Evolutionary conservation across 2,888 invertebrate genomes (phyloP), one percentile per base, ranked within the genome.

Genomic region (Proisotoma minuta): DNA sequence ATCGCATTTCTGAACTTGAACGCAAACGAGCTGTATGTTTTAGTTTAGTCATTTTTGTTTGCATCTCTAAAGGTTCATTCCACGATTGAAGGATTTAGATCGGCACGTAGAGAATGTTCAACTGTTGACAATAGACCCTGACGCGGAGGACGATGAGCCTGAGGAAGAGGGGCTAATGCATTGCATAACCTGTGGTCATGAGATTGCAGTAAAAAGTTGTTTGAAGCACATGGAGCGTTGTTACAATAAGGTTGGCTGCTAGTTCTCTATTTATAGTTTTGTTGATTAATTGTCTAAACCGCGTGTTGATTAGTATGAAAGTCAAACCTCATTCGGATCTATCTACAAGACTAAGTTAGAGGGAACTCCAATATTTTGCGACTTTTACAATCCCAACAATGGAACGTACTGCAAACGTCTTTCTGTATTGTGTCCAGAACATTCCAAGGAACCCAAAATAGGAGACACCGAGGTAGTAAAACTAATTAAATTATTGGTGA

Each of bases 191-290:
- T 98, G 98, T 79, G 97, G 97, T 0, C 92, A 92, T 77, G 96
- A 97, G 81, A 89, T 97, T 64, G 89, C 91, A 77, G 89, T 92
- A 0, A 85, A 88, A 59, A 89, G 91, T 0, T 96, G 95, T 0
- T 85, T 96, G 22, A 91, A 91, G 75, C 98, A 98, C 76, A 94
- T 98, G 93, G 97, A 96, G 80, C 94, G 94, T 77, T 98, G 97
- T 78, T 98, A 95, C 78, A 89, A 92, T 71, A 97, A 97, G 80
- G 84, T 84, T n/a, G 18, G 15, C 34, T 34, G 34, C 34, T 34
- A 10, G 15, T 34, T 34, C 34, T 34, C 34, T 34, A 34, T 15
- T 10, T 34, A 34, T 15, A 34, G 34, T 34, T 62, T 23, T 27
- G 62, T 18, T 8, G 48, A 18, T 28, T 22, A 22, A 28, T 54